Evolutionary conservation across 2,797 vertebrate genomes (phyloP).

Genomic region (Sphaeramia orbicularis): DNA sequence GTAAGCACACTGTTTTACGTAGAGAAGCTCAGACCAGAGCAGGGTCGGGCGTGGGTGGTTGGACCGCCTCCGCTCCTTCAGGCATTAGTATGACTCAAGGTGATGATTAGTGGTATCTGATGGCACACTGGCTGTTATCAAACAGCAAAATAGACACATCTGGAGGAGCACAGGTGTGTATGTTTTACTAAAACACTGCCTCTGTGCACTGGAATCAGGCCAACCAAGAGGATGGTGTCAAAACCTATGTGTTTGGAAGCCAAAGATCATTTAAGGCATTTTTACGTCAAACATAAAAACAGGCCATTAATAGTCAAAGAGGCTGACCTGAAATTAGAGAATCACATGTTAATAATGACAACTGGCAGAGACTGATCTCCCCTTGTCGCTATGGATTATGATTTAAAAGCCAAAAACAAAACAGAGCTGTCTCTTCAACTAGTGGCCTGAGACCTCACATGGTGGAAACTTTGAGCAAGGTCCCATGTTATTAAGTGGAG

Average conservation of each 20-base stretch:
- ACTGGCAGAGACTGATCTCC: too few species aligned
- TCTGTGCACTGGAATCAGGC: constrained; percentile 5
- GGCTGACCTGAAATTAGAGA: neutral
- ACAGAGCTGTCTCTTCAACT: constrained; percentile 5
- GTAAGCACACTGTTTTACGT: constrained; percentile 62
- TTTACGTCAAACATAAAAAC: neutral
- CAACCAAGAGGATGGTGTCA: neutral
- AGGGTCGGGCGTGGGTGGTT: constrained; percentile 44
- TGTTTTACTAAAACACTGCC: constrained; percentile 13
- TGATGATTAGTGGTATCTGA: constrained; percentile 63
- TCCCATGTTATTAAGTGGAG: constrained; percentile 23
- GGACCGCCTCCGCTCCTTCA: constrained; percentile 43
- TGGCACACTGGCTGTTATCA: constrained; percentile 34
- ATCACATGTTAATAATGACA: neutral
- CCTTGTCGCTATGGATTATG: too few species aligned
- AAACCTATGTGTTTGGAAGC: too few species aligned
- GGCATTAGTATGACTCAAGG: constrained; percentile 56
- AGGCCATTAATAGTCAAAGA: neutral
- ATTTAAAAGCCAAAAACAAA: constrained; percentile 43
- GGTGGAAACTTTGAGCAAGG: constrained; percentile 38
- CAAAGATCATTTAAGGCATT: constrained; percentile 4
- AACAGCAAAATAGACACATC: constrained; percentile 30
- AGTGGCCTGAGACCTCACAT: constrained; percentile 26
- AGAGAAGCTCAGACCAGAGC: constrained; percentile 38
- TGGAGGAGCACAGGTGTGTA: constrained; percentile 28